phyloP scores from a whole-genome alignment of 2,113 vertebrate genomes.

The Onychorhynchus coronatus region DNA sequence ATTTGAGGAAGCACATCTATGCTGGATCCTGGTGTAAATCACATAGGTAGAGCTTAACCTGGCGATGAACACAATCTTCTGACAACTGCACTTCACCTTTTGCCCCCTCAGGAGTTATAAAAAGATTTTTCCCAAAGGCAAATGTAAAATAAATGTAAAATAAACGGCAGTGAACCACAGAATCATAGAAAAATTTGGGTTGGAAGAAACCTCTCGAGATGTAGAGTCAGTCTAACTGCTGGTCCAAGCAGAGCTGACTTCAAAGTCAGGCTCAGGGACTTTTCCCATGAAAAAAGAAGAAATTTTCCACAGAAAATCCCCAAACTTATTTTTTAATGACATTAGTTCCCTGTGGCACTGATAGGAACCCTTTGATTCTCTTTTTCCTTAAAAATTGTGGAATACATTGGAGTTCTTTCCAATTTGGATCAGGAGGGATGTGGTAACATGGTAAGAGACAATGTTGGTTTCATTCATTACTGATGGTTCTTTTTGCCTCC shows the following conservation, averaged over 20 bases:
- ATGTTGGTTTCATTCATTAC: background rate
- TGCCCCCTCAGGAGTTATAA: background rate
- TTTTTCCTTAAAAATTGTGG: background rate
- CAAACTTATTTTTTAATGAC: background rate
- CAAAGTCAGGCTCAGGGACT: background rate
- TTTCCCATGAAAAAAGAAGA: background rate
- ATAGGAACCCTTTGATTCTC: background rate
- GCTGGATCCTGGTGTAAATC: background rate
- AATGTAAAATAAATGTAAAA: background rate
- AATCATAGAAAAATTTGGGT: background rate
- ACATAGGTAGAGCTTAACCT: background rate
- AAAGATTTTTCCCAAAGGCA: background rate
- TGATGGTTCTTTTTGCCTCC: background rate
- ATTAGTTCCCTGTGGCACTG: background rate
- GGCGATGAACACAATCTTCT: background rate
- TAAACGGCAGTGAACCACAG: background rate
- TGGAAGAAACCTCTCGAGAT: background rate
- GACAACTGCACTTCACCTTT: background rate
- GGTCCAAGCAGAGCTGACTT: background rate
- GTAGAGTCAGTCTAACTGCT: background rate
- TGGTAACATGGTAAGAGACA: background rate
- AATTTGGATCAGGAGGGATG: background rate
- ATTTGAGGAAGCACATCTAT: background rate
- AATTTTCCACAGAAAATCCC: background rate
- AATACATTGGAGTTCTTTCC: background rate